Base-by-base conservation (phyloP, 2,888 invertebrate species). In the Brassicogethes aeneus region DNA sequence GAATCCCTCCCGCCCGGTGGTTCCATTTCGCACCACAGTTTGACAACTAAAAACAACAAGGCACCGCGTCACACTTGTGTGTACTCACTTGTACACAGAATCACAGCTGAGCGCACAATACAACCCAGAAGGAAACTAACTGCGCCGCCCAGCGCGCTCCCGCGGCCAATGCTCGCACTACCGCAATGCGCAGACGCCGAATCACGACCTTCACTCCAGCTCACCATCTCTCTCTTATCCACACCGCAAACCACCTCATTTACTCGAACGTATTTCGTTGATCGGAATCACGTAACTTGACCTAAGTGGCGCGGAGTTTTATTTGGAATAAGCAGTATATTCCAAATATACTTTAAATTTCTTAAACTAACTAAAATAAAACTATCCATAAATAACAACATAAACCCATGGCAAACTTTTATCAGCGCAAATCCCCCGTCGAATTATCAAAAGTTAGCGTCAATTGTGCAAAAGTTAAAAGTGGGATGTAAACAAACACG, bases 1-100 rank as follows among this genome's bases (percentile, higher is more conserved):
- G 85, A 82, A 77, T 87, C 88, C 75, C 87, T 82, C 77, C 86
- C 85, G 80, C 86, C 83, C 72, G 86, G 84, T 74, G 82, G 80
- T 80, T 88, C 88, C 88, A 88, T 88, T 70, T 78, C 78, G 61
- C 62, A 64, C 65, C 66, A 68, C 67, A 67, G 66, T 61, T 68
- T 66, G 67, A 62, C 55, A 52, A 53, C 44, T 46, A 43, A 43
- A 37, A 44, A 41, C 39, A 47, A 50, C 49, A 42, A 43, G 30
- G 36, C 44, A 35, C 42, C 50, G 50, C 47, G 52, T 46, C 44
- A 51, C 48, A 46, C 47, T 29, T 38, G 49, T 47, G 44, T 40
- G 42, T 39, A 42, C 47, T 41, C 44, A 34, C 37, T 38, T 36
- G 57, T 53, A 55, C 53, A 59, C 61, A 62, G 60, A 60, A 60